Evolutionary conservation across 2,113 vertebrate species (phyloP), one percentile per base, ranked within the genome.

Genomic region (Eclectus roratus): DNA sequence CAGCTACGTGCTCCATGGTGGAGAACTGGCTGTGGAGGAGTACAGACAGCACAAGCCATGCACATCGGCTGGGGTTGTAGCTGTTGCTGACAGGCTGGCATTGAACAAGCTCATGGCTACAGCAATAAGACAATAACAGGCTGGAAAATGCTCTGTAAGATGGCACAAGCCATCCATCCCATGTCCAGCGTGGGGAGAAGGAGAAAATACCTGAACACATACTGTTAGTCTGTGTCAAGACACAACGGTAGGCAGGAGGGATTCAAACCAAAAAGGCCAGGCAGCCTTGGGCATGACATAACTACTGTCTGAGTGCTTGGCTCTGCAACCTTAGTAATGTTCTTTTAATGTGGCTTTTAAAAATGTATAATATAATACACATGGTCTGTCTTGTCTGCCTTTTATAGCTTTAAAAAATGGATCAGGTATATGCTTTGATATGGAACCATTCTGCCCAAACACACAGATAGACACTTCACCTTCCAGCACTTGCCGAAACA

Each of bases 341-440:
- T 89, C 94, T 94, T 96, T 94, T 94, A 97, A 96, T 89, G 83
- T 77, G 85, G 91, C 92, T 94, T 91, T 95, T 91, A 94, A 94
- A 95, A 89, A 71, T 91, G 77, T 71, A 52, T 88, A 84, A 91
- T 96, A 95, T 87, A 89, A 96, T 95, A 93, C 74, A 92, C 88
- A 72, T 84, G 64, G 55, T 92, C 71, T 93, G 83, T 81, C 83
- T 78, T 96, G 80, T 24, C 94, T 93, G 85, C 64, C 49, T 94
- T 93, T 93, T 91, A 94, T 14, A 73, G 77, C 83, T 91, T 53
- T 94, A 90, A 93, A 94, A 93, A 83, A 93, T 78, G 90, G 37
- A 47, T 66, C 90, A 64, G 56, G 49, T 87, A 4, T 88, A 33
- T 69, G 73, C 23, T 89, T 29, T 88, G 88, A 93, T 31, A 61